Conservation (phyloP, 92 coral and sea anemone species). For the Zoanthus gigantus region DNA sequence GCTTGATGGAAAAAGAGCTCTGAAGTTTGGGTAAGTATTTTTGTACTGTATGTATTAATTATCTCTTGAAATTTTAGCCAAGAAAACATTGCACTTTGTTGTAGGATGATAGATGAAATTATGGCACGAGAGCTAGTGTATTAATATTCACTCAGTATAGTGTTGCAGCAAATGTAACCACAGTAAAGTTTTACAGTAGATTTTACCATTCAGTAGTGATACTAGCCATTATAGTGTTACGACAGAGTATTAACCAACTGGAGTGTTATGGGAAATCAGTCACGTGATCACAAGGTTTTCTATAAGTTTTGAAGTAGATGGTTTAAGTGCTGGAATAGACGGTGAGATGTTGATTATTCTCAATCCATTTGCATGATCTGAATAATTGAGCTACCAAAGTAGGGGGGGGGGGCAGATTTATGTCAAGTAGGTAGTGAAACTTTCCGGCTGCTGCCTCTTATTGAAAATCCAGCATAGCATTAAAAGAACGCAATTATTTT, state of each 20-base stretch:
- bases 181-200: neutral
- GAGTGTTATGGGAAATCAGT: no score
- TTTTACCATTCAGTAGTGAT: neutral
- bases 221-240: neutral
- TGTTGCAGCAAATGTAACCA: neutral
- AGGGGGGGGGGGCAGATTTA: no score
- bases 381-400: no score
- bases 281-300: no score
- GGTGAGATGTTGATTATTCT: no score
- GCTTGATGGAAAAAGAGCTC: neutral
- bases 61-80: neutral
- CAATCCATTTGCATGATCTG: no score
- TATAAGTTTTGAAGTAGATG: no score
- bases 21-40: slow-evolving; percentile 24
- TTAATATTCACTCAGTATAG: neutral
- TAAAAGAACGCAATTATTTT: neutral
- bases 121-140: neutral
- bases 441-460: no score
- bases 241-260: neutral
- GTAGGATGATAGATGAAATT: neutral
- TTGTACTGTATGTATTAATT: neutral
- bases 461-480: no score
- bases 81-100: neutral
- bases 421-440: no score
- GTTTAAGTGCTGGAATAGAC: no score